These are phyloP conservation scores for Potorous gilbertii DNA, from an alignment of 2,797 vertebrate genomes.

Conservation along the genomic window DNA sequence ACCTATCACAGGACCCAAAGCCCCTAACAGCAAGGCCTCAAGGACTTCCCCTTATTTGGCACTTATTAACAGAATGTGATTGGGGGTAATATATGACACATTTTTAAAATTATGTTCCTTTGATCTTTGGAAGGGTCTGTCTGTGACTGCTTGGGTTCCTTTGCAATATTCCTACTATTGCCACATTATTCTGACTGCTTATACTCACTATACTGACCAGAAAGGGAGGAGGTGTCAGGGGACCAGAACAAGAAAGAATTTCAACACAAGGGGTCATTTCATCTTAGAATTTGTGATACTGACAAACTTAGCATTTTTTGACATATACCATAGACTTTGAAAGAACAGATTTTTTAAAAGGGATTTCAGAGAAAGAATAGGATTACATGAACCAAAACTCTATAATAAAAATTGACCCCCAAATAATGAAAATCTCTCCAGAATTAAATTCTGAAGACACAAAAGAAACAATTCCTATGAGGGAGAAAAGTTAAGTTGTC, in stretches of 20 bases:
- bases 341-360: background rate
- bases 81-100: background rate
- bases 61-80: background rate
- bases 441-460: background rate
- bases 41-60: background rate
- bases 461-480: background rate
- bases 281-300: background rate
- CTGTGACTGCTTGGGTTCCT: background rate
- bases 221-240: background rate
- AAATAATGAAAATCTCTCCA: background rate
- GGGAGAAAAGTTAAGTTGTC: background rate
- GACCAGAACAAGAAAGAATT: background rate
- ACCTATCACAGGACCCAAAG: background rate
- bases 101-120: background rate
- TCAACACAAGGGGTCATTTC: background rate
- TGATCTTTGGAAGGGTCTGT: background rate
- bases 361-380: background rate
- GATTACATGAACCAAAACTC: background rate
- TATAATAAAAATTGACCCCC: background rate
- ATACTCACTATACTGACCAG: background rate
- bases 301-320: background rate
- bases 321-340: background rate
- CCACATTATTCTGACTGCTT: background rate
- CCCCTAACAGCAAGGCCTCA: background rate
- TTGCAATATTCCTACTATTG: background rate